phyloP scores from a whole-genome alignment of 2,797 vertebrate genomes.

The Centroberyx gerrardi region DNA sequence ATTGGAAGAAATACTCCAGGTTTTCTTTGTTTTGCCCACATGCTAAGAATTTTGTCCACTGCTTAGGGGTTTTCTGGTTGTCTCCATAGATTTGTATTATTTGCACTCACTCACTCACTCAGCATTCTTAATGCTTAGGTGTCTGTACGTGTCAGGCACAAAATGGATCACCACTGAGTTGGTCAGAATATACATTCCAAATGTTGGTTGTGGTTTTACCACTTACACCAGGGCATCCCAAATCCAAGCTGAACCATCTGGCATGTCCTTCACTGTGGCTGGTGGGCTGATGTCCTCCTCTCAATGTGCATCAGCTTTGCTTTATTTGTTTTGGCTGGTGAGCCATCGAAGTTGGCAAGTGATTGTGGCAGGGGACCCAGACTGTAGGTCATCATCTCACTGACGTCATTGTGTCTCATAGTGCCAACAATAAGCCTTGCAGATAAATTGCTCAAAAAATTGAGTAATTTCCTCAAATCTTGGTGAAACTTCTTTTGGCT shows the following conservation, averaged over 20 bases:
- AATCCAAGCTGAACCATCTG: neutral
- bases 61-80: conserved; percentile 16
- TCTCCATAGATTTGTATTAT: conserved; percentile 15
- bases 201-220: conserved; percentile 22
- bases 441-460: too few species aligned
- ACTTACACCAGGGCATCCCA: conserved; percentile 23
- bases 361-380: conserved; percentile 14
- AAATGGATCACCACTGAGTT: conserved; percentile 7
- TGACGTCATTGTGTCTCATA: conserved; percentile 4
- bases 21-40: conserved; percentile 31
- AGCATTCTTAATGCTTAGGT: conserved; percentile 8
- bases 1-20: conserved; percentile 21
- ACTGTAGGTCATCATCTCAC: conserved; percentile 16
- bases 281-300: neutral
- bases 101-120: neutral
- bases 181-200: conserved; percentile 25
- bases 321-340: conserved; percentile 5
- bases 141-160: conserved; percentile 6
- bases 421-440: too few species aligned
- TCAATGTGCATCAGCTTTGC: conserved; percentile 6
- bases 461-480: conserved; percentile 11
- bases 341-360: conserved; percentile 18
- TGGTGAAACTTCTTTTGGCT: conserved; percentile 8
- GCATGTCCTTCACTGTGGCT: neutral
- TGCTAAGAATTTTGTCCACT: conserved; percentile 15